These are phyloP conservation scores for Dolichallabes microphthalmus DNA, from an alignment of 2,113 vertebrate genomes.

Conservation along the genomic window DNA sequence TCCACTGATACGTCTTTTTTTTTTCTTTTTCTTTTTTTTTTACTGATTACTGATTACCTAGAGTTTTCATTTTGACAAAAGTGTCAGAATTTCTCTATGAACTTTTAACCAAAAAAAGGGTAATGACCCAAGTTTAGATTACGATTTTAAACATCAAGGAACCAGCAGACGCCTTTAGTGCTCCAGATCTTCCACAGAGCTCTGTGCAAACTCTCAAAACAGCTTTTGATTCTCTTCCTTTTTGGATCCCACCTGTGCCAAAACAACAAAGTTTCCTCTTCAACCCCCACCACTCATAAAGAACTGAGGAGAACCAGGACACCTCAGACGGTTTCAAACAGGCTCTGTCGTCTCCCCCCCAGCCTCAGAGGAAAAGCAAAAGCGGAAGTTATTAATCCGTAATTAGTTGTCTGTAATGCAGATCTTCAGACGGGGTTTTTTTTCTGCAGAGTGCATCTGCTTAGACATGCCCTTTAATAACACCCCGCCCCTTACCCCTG, in stretches of 20 bases:
- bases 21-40: no score
- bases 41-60: neutral
- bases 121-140: neutral
- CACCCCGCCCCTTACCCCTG: constrained; percentile 4
- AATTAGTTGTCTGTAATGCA: constrained; percentile 67
- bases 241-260: constrained; percentile 43
- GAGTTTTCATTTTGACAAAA: neutral
- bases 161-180: neutral
- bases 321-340: constrained; percentile 4
- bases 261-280: constrained; percentile 8
- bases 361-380: constrained; percentile 40
- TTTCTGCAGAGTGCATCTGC: constrained; percentile 9
- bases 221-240: neutral
- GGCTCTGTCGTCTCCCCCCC: neutral
- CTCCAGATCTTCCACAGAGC: neutral
- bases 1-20: neutral
- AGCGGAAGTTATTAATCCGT: constrained; percentile 53
- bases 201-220: constrained; percentile 14
- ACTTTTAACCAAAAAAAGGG: neutral
- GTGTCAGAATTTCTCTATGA: neutral
- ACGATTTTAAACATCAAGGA: neutral
- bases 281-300: constrained; percentile 17
- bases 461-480: constrained; percentile 19
- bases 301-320: constrained; percentile 15
- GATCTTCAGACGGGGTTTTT: constrained; percentile 51